Conservation (phyloP, 2,797 vertebrate species). For the Echeneis naucrates region DNA sequence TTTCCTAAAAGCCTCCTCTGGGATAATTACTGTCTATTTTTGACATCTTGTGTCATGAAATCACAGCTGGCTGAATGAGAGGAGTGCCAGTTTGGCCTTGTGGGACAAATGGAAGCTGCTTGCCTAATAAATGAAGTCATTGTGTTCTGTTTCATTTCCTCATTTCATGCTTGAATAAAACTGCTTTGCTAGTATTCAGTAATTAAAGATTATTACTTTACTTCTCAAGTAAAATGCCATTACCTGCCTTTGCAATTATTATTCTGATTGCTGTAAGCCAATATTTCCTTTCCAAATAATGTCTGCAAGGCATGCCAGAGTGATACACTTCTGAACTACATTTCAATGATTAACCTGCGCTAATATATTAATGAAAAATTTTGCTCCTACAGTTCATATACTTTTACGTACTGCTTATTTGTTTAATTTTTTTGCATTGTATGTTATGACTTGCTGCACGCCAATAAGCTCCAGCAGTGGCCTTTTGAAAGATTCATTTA, state of each 20-base stretch:
- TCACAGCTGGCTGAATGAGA: not conserved
- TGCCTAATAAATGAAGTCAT: not conserved
- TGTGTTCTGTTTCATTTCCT: not conserved
- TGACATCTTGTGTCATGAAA: conserved; percentile 28
- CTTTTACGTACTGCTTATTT: not conserved
- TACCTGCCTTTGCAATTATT: not conserved
- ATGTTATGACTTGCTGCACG: not conserved
- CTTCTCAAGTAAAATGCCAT: not conserved
- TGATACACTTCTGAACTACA: not conserved
- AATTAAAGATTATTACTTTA: not conserved
- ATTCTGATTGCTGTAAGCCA: not conserved
- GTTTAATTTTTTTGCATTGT: not conserved
- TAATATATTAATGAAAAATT: not conserved
- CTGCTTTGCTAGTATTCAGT: not conserved
- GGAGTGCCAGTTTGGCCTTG: not conserved
- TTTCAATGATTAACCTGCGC: not conserved
- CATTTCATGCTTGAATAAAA: not conserved
- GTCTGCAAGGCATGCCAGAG: too few species aligned
- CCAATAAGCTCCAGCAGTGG: not conserved
- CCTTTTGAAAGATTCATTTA: conserved; percentile 4
- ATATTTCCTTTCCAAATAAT: not conserved
- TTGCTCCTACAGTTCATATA: not conserved
- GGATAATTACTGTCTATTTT: conserved; percentile 33
- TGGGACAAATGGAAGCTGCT: not conserved
- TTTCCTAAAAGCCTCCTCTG: conserved; percentile 53